Percentiles rank a stretch among this genome's conserved stretches.
These are phyloP conservation scores for Caenorhabditis sinica DNA, from an alignment of 2,888 invertebrate species.

Conservation along the genomic window DNA sequence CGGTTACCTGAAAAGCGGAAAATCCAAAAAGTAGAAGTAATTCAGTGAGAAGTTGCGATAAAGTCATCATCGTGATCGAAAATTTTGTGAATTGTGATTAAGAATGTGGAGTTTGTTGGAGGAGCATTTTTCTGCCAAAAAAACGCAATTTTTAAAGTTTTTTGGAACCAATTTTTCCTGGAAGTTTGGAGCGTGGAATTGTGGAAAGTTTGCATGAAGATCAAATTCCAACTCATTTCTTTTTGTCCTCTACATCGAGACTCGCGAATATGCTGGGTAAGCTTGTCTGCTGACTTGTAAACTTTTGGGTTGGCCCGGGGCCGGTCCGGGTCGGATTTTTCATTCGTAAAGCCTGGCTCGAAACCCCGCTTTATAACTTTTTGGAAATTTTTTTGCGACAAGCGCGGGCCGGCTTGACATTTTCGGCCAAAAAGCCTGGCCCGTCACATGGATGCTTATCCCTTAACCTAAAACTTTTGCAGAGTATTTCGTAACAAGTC, in stretches of 20 bases:
- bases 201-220: not conserved
- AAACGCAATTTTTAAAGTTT: not conserved
- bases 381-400: too few species aligned
- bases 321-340: too few species aligned
- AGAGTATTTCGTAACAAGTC: slow-evolving; percentile 55
- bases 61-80: slow-evolving; percentile 12
- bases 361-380: too few species aligned
- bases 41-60: slow-evolving; percentile 8
- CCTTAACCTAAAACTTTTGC: too few species aligned
- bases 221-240: not conserved
- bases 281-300: not conserved
- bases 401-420: too few species aligned
- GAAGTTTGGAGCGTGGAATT: not conserved
- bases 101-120: too few species aligned
- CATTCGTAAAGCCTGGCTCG: too few species aligned
- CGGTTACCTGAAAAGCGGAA: not conserved
- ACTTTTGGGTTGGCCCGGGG: too few species aligned
- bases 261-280: slow-evolving; percentile 35
- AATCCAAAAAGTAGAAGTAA: slow-evolving; percentile 28
- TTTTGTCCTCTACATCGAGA: slow-evolving; percentile 16
- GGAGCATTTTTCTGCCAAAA: too few species aligned
- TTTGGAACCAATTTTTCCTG: not conserved
- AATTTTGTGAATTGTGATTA: not conserved
- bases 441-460: too few species aligned
- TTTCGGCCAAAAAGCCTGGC: too few species aligned